These are phyloP conservation scores for Sycophila sp. DNA, from an alignment of 1,140 invertebrate species.

Conservation along the genomic window DNA sequence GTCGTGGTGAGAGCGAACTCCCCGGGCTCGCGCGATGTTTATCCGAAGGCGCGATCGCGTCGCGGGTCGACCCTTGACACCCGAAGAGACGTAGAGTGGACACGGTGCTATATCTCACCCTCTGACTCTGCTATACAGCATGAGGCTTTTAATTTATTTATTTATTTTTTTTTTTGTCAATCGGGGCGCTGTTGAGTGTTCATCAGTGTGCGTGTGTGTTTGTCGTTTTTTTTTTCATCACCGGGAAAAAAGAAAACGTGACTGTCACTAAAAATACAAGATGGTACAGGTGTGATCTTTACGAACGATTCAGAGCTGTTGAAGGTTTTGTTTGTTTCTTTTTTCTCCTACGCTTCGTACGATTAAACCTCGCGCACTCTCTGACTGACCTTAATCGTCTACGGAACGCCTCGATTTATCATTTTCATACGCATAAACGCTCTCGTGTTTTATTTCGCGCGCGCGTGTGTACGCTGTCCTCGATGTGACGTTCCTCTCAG, in stretches of 20 bases:
- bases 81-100: background rate
- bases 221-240: background rate
- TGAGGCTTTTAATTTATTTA: background rate
- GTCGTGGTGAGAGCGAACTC: background rate
- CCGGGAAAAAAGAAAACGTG: constrained; percentile 3
- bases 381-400: constrained; percentile 1
- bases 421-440: background rate
- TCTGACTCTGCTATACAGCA: constrained; percentile 18
- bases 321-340: constrained; percentile 13
- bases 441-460: background rate
- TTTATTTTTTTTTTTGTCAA: too few species aligned
- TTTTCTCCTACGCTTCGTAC: too few species aligned
- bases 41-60: constrained; percentile 12
- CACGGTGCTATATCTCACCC: constrained; percentile 4
- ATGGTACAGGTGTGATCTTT: constrained; percentile 6
- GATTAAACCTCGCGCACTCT: constrained; percentile 12
- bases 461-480: background rate
- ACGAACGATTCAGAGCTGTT: constrained; percentile 22
- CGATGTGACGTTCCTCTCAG: background rate
- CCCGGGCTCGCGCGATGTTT: too few species aligned
- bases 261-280: background rate
- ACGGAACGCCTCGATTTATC: constrained; percentile 5
- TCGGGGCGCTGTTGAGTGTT: background rate
- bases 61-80: constrained; percentile 28
- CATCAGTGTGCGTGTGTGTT: background rate